Conservation (phyloP, 2,888 invertebrate species). For the Drosophila anomelani region DNA sequence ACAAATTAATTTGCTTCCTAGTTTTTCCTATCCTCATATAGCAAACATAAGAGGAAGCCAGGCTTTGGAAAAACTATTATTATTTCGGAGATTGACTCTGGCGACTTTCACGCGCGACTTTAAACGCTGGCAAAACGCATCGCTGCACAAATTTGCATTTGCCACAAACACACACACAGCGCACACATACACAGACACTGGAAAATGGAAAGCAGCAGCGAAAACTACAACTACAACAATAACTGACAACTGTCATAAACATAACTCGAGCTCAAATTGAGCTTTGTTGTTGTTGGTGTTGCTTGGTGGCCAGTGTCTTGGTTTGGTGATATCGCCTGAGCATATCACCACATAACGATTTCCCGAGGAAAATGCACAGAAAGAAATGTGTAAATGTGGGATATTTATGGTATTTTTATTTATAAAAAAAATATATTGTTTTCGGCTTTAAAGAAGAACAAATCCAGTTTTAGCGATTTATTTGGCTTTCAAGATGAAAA, state of each 20-base stretch:
- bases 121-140: constrained; percentile 73
- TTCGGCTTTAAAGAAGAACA: background rate
- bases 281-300: constrained; percentile 38
- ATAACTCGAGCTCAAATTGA: constrained; percentile 75
- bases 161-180: constrained; percentile 45
- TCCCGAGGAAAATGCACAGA: constrained; percentile 3
- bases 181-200: constrained; percentile 40
- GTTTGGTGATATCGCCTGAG: constrained; percentile 47
- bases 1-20: background rate
- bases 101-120: constrained; percentile 74
- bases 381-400: background rate
- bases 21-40: background rate
- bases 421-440: background rate
- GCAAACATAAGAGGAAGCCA: background rate
- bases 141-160: constrained; percentile 77
- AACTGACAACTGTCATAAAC: constrained; percentile 73
- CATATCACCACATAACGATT: constrained; percentile 46
- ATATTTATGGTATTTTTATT: background rate
- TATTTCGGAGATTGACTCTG: constrained; percentile 22
- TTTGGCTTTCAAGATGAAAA: background rate
- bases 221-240: constrained; percentile 41
- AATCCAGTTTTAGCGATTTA: background rate
- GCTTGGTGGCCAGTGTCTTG: constrained; percentile 24
- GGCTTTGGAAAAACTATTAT: constrained; percentile 29
- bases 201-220: constrained; percentile 68